Evolutionary conservation across 2,797 vertebrate genomes (phyloP).

Genomic region (Garrulus glandarius): DNA sequence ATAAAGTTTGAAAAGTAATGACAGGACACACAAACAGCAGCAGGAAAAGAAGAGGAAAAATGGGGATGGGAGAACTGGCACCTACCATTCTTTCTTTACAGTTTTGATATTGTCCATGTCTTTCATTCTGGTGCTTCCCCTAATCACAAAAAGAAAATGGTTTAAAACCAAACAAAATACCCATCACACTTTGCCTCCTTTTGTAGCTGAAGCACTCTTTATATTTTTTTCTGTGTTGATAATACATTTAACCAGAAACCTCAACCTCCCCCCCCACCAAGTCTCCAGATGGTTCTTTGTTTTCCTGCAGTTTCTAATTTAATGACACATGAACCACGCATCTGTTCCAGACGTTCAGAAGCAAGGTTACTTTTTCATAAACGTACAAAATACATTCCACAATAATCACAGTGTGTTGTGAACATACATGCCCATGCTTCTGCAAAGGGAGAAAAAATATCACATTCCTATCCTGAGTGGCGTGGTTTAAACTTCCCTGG

Average conservation of each 20-base stretch:
- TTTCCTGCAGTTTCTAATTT: slow-evolving; percentile 41
- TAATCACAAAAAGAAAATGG: slow-evolving; percentile 67
- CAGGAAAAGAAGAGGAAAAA: background rate
- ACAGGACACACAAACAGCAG: background rate
- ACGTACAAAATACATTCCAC: background rate
- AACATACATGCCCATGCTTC: background rate
- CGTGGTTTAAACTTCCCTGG: background rate
- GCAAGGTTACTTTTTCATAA: background rate
- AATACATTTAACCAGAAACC: background rate
- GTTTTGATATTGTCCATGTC: slow-evolving; percentile 81
- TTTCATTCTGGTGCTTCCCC: slow-evolving; percentile 85
- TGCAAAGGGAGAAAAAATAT: background rate
- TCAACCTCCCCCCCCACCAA: background rate
- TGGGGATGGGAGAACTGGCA: background rate
- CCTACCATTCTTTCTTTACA: slow-evolving; percentile 79
- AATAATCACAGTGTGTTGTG: background rate
- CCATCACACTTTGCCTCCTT: background rate
- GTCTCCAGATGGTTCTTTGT: slow-evolving; percentile 58
- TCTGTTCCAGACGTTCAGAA: background rate
- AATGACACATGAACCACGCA: slow-evolving; percentile 27
- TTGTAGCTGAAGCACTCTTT: background rate
- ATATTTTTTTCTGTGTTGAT: background rate
- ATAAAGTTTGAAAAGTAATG: background rate
- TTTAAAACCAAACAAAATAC: background rate
- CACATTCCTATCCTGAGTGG: background rate